phyloP scores from a whole-genome alignment of 1,140 invertebrate species.

The Procambarus clarkii region DNA sequence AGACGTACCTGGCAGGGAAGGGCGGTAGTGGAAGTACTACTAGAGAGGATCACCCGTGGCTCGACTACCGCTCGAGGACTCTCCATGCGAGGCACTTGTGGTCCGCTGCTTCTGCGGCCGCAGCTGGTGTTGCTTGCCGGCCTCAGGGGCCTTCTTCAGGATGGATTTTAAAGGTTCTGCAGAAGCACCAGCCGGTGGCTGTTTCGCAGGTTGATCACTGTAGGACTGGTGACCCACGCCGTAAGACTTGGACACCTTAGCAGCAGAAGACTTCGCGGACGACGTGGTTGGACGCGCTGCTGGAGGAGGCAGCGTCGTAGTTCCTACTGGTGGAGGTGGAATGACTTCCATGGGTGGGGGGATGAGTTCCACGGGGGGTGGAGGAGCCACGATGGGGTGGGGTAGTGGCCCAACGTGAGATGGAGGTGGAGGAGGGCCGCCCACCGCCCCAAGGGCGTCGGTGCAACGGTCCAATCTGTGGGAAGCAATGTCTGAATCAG shows the following conservation, averaged over 20 bases:
- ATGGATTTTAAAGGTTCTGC: constrained; percentile 24
- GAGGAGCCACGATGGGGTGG: background rate
- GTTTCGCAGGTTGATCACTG: background rate
- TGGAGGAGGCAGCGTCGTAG: background rate
- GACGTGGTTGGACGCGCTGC: background rate
- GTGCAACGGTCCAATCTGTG: constrained; percentile 8
- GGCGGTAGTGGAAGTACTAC: too few species aligned
- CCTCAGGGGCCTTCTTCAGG: constrained; percentile 17
- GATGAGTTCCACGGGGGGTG: background rate
- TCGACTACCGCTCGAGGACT: background rate
- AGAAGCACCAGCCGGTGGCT: background rate
- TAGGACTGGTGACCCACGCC: background rate
- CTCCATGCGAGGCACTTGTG: constrained; percentile 2
- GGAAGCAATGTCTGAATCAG: background rate
- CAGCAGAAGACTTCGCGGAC: background rate
- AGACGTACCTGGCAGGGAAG: too few species aligned
- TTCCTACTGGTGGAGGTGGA: background rate
- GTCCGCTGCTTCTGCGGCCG: background rate
- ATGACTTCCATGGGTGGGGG: constrained; percentile 8
- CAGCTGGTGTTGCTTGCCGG: constrained; percentile 10
- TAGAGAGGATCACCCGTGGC: too few species aligned
- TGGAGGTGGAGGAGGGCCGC: background rate
- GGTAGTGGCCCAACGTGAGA: background rate
- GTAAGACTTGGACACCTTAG: background rate
- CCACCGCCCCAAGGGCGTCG: background rate